Base-by-base conservation (phyloP, 2,888 invertebrate species). In the Pogonocherus hispidulus region DNA sequence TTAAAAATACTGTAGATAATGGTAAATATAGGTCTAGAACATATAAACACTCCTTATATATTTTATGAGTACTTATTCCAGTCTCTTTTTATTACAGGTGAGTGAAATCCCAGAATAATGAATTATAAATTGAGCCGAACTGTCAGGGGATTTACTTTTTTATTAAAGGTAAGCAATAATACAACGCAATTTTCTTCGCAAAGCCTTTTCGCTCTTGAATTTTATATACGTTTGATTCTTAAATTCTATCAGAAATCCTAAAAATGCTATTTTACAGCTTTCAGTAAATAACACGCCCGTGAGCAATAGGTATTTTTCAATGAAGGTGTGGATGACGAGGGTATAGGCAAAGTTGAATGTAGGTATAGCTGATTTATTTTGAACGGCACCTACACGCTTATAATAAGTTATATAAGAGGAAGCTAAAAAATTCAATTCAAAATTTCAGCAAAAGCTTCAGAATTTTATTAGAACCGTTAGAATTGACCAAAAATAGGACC, bases 61-160 rank as follows among this genome's bases (percentile, higher is more conserved):
- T n/a, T n/a, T n/a, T n/a, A n/a, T n/a, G n/a, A 8, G 23, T 14
- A 51, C 49, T 51, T 22, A 51, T 22, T n/a, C 22, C n/a, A 14
- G 2, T 51, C n/a, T 51, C 14, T 51, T 23, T 52, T 23, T 63
- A 54, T 63, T 63, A 5, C 63, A 63, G 63, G 63, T 63, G 52
- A 63, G 63, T 63, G 54, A 54, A 16, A 44, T 63, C 63, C 27
- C 41, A 63, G 32, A 32, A 18, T 52, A 16, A 32, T 63, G 20
- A 41, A 54, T 46, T 54, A 63, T 63, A n/a, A 8, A 63, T 37
- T 37, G 8, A 8, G 20, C 49, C 32, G 51, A 49, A 23, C 22
- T 41, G 22, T 41, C 62, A 32, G 47, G 49, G 19, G 46, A 16
- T 60, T 46, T n/a, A n/a, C 18, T 35, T 16, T 47, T 59, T n/a